These are phyloP conservation scores for Terebella lapidaria DNA, from an alignment of 2,888 invertebrate species.

Conservation along the genomic window DNA sequence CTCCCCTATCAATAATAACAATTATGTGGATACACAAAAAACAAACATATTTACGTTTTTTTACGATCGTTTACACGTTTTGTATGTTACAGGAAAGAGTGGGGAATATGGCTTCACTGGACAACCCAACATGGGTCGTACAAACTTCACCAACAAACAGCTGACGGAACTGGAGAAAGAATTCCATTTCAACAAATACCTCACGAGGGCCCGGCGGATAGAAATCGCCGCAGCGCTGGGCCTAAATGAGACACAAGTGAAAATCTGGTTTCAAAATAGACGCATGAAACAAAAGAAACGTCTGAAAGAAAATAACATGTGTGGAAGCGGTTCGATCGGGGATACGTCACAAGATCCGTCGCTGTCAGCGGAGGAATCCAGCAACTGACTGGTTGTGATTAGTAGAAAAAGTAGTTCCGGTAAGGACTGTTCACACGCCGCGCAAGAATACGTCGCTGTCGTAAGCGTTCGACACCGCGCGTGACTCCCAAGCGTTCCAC, in stretches of 20 bases:
- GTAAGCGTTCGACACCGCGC: no score
- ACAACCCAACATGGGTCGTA: conserved; percentile 65
- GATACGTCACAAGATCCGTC: neutral
- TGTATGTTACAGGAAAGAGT: neutral
- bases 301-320: conserved; percentile 36
- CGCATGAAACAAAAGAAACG: conserved; percentile 54
- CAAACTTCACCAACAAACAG: conserved; percentile 99
- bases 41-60: no score
- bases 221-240: conserved; percentile 95
- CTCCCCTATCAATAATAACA: no score
- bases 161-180: conserved; percentile 98
- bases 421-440: no score
- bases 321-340: neutral
- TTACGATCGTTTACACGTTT: no score
- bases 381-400: no score
- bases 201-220: conserved; percentile 91
- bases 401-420: no score
- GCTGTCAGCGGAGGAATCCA: conserved; percentile 1
- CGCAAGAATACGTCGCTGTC: no score
- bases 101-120: conserved; percentile 1
- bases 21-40: no score
- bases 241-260: conserved; percentile 73
- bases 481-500: no score
- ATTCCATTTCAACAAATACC: conserved; percentile 98
- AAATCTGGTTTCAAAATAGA: conserved; percentile 55